Evolutionary conservation across 2,888 invertebrate species (phyloP), one percentile per base, ranked within the genome.

Genomic region (Parnassius smintheus): DNA sequence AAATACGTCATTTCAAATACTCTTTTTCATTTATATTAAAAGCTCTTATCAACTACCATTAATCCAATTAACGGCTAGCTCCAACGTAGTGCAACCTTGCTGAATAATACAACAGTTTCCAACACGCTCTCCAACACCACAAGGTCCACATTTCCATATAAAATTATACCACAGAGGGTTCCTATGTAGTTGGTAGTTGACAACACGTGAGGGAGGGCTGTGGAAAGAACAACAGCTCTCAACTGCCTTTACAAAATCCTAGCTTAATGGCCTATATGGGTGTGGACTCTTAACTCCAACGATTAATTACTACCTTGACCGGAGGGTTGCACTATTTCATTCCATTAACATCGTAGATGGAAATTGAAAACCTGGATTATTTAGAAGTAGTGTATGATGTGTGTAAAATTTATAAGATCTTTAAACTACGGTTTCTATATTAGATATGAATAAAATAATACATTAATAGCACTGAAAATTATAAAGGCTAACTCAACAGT

Each of bases 51-150:
- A 84, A 83, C 82, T 79, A 86, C 85, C 86, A 86, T 84, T 88
- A 88, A 90, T 90, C 86, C 85, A 86, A 89, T 88, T 88, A 88
- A 82, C 79, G 73, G 74, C 78, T 74, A 78, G 77, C 87, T 85
- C 85, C 85, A 82, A 81, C 78, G 81, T 83, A 82, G 81, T 13
- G 13, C 9, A 82, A 73, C 78, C 72, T 76, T 70, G 71, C 78
- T 88, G 87, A 87, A 91, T 89, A 87, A 88, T 83, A 88, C 87
- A 90, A 86, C 82, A 85, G 84, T 79, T 79, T 72, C 69, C 72
- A 70, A 74, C 71, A 66, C 62, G 65, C 58, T 70, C 64, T 66
- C 86, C 84, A 84, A 22, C 67, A 56, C 60, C 48, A 25, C 9
- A 13, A 66, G 83, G 78, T 56, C 82, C 65, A 45, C 67, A 64